phyloP scores from a whole-genome alignment of 2,888 invertebrate genomes.

The Acanthosepion lycidas region DNA sequence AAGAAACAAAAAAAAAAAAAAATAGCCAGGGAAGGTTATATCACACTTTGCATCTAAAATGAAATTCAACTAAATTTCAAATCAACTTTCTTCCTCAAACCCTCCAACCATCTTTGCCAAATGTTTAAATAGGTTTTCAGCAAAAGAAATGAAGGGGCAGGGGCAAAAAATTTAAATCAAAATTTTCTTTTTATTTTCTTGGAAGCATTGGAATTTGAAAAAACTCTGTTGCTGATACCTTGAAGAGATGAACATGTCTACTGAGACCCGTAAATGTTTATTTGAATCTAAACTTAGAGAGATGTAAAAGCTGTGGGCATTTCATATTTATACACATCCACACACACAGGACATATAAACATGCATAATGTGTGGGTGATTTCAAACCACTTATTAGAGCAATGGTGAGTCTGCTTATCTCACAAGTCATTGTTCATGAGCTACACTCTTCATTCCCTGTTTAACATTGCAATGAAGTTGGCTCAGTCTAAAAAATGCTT shows the following conservation, averaged over 20 bases:
- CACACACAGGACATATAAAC: no score
- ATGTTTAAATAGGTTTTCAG: not conserved
- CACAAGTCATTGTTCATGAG: no score
- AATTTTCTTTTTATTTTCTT: not conserved
- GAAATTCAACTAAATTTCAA: not conserved
- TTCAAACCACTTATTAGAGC: no score
- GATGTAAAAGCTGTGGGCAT: not conserved
- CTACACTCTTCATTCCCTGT: no score
- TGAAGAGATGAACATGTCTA: not conserved
- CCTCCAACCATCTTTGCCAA: not conserved
- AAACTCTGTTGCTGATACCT: not conserved
- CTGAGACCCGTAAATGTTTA: not conserved
- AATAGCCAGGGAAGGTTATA: not conserved
- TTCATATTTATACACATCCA: no score
- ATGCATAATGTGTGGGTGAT: no score
- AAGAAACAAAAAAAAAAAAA: not conserved
- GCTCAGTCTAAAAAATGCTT: no score
- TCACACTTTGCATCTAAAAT: not conserved
- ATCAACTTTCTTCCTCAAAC: not conserved
- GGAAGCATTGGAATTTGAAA: not conserved
- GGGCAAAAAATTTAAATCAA: not conserved
- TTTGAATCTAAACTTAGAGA: not conserved
- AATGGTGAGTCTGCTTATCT: no score
- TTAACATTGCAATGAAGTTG: no score
- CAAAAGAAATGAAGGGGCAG: not conserved